Evolutionary conservation across 2,888 invertebrate species (phyloP).

Genomic region (Netelia fuscicornis): DNA sequence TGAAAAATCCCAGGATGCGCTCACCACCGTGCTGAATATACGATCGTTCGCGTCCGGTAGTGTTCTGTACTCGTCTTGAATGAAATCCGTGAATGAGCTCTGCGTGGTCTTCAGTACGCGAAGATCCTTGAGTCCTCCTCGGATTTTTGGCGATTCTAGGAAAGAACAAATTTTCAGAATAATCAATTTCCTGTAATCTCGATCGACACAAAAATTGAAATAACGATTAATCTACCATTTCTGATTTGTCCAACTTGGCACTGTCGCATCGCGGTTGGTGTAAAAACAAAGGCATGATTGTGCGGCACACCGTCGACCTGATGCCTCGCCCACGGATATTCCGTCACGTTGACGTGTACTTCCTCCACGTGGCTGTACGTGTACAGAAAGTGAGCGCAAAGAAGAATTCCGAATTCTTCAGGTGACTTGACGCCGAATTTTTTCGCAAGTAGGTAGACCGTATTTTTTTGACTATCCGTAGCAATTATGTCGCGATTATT

Average conservation of each 20-base stretch:
- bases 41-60: conserved; percentile 91
- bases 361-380: conserved; percentile 91
- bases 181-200: too few relatives aligned
- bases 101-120: conserved; percentile 93
- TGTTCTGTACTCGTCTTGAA: conserved; percentile 92
- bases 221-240: conserved; percentile 86
- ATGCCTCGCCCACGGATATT: conserved; percentile 92
- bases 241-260: conserved; percentile 89
- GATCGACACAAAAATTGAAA: background rate
- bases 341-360: conserved; percentile 89
- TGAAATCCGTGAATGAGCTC: conserved; percentile 92
- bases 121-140: conserved; percentile 89
- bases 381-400: conserved; percentile 91
- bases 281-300: conserved; percentile 92
- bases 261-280: conserved; percentile 89
- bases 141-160: conserved; percentile 87
- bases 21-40: conserved; percentile 92
- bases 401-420: conserved; percentile 91
- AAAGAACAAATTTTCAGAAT: background rate
- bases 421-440: conserved; percentile 91
- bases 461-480: conserved; percentile 94
- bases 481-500: conserved; percentile 93
- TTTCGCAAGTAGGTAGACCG: conserved; percentile 92
- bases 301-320: conserved; percentile 86
- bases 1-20: conserved; percentile 91